Evolutionary conservation across 2,113 vertebrate genomes (phyloP).

Genomic region (Pseudorasbora parva): DNA sequence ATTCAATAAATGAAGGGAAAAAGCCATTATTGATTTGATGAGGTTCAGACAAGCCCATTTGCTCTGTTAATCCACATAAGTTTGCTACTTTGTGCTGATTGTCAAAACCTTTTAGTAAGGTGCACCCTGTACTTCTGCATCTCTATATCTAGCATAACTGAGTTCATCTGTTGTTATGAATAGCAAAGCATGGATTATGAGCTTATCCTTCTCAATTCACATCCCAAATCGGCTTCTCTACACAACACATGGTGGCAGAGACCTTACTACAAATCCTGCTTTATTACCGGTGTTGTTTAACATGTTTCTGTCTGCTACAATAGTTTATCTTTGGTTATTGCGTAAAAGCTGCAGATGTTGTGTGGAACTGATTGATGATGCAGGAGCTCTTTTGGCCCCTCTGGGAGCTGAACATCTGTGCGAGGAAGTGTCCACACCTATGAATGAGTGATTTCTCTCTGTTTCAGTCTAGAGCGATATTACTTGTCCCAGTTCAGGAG

Average conservation of each 20-base stretch:
- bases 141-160: background rate
- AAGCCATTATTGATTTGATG: background rate
- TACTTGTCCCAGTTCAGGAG: background rate
- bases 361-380: conserved; percentile 4
- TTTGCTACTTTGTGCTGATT: conserved; percentile 9
- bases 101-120: background rate
- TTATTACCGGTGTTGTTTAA: background rate
- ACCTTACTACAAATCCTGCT: background rate
- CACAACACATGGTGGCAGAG: conserved; percentile 16
- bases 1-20: background rate
- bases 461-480: background rate
- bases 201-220: conserved; percentile 12
- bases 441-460: background rate
- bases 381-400: background rate
- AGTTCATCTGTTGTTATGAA: conserved; percentile 22
- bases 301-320: background rate
- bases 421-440: background rate
- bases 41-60: conserved; percentile 4
- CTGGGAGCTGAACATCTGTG: conserved; percentile 31
- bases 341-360: conserved; percentile 25
- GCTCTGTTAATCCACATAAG: background rate
- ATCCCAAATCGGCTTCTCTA: background rate
- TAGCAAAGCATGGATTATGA: background rate
- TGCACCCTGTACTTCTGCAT: conserved; percentile 7
- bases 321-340: background rate